Evolutionary conservation across 2,113 vertebrate species (phyloP).

Genomic region (Eclectus roratus): DNA sequence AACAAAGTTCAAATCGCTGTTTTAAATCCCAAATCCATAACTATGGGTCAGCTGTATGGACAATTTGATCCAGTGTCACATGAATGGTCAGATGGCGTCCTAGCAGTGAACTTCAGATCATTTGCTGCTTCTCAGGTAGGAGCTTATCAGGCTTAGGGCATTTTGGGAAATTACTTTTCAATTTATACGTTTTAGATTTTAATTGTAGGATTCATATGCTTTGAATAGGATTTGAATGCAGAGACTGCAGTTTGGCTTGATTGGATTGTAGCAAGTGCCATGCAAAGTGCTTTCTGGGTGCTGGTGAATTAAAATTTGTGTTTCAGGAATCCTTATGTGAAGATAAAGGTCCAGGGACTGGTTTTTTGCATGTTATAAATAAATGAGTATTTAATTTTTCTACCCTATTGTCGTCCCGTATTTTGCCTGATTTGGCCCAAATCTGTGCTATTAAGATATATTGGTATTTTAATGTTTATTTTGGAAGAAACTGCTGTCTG

Average conservation of each 20-base stretch:
- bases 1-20: conserved; percentile 90
- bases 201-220: neutral
- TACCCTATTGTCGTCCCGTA: neutral
- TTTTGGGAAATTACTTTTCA: neutral
- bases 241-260: neutral
- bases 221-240: neutral
- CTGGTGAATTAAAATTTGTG: neutral
- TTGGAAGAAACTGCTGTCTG: neutral
- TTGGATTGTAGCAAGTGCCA: neutral
- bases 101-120: conserved; percentile 86
- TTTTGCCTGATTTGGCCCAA: neutral
- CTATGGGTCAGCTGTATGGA: conserved; percentile 90
- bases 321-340: neutral
- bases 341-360: neutral
- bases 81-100: conserved; percentile 90
- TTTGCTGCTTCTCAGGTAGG: conserved; percentile 85
- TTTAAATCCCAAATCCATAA: conserved; percentile 90
- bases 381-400: neutral
- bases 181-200: neutral
- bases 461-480: neutral
- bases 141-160: neutral
- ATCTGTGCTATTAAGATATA: neutral
- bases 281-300: neutral
- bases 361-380: neutral
- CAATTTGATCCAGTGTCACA: conserved; percentile 89